phyloP scores from a whole-genome alignment of 2,797 vertebrate genomes.

The Zenarchopterus dispar region DNA sequence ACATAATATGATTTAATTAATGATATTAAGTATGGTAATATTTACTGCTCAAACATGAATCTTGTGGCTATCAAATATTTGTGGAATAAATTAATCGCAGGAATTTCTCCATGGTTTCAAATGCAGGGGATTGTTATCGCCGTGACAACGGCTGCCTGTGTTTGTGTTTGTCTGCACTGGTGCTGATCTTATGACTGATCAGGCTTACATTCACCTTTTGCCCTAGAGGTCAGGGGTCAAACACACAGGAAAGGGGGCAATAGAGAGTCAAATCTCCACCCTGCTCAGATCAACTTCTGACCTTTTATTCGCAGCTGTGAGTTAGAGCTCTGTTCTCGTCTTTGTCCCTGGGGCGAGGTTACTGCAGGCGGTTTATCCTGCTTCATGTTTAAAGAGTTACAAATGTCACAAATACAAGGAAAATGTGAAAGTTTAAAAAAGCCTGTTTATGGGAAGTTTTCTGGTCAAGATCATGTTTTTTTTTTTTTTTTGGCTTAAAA shows the following conservation, averaged over 20 bases:
- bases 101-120: not conserved
- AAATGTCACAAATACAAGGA: no score
- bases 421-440: no score
- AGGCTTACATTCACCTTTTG: conserved; percentile 45
- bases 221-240: conserved; percentile 60
- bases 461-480: no score
- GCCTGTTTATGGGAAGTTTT: no score
- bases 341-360: not conserved
- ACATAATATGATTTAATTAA: no score
- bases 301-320: conserved; percentile 13
- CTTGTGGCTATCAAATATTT: not conserved
- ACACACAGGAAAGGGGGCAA: conserved; percentile 31
- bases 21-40: not conserved
- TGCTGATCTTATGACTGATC: conserved; percentile 44
- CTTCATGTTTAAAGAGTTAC: not conserved
- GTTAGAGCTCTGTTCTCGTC: not conserved
- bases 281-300: conserved; percentile 10
- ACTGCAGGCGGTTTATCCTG: not conserved
- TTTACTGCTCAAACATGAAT: no score
- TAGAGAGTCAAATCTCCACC: conserved; percentile 10
- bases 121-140: not conserved
- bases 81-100: conserved; percentile 1
- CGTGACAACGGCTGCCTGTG: conserved; percentile 13
- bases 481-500: no score
- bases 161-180: conserved; percentile 17